A percentile compares a stretch with the other conserved stretches of the same genome.
phyloP scores from a whole-genome alignment of 2,888 invertebrate species.

The Tanypteryx hageni region DNA sequence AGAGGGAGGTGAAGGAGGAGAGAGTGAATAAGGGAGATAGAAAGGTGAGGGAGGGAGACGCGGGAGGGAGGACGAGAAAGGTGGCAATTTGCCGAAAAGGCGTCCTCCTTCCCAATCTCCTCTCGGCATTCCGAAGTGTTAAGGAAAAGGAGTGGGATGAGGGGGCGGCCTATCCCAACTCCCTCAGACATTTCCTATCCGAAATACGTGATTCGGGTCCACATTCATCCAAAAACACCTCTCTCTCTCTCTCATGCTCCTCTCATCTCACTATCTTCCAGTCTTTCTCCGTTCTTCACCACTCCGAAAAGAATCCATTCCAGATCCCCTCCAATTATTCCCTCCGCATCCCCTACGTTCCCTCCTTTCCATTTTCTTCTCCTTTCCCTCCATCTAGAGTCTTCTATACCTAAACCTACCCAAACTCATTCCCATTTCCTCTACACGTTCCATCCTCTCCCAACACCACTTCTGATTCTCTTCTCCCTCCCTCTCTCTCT shows the following conservation, averaged over 20 bases:
- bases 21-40: not conserved
- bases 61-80: not conserved
- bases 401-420: too few species aligned
- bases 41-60: not conserved
- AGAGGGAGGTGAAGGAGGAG: not conserved
- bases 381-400: not conserved
- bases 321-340: slow-evolving; percentile 3
- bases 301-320: slow-evolving; percentile 6
- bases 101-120: not conserved
- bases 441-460: too few species aligned
- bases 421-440: too few species aligned
- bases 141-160: not conserved
- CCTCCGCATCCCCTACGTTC: not conserved
- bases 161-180: not conserved
- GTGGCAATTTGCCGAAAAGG: slow-evolving; percentile 30
- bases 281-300: too few species aligned
- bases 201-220: slow-evolving; percentile 21
- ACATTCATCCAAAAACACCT: slow-evolving; percentile 26
- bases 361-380: too few species aligned
- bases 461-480: too few species aligned
- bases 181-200: slow-evolving; percentile 30
- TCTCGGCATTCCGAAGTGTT: not conserved
- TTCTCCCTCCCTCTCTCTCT: too few species aligned
- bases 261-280: not conserved
- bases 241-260: not conserved